Evolutionary conservation across 2,888 invertebrate species (phyloP).

Genomic region (Drosophila aldrichi): DNA sequence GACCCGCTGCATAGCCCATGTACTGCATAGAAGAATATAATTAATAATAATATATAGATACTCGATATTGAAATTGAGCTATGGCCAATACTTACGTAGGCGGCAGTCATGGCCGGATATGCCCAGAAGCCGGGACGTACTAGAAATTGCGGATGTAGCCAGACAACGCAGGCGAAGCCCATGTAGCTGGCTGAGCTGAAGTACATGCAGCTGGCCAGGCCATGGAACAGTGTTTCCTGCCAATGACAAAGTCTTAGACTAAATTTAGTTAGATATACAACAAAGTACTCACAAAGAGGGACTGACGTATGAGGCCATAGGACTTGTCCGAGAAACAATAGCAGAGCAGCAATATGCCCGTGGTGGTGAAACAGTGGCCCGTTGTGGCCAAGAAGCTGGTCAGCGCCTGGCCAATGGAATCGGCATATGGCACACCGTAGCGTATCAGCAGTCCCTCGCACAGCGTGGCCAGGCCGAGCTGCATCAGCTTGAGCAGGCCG

Average conservation of each 20-base stretch:
- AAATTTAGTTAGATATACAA: not conserved
- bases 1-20: slow-evolving; percentile 91
- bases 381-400: slow-evolving; percentile 93
- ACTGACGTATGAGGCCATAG: slow-evolving; percentile 90
- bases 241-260: slow-evolving; percentile 43
- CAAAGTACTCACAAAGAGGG: slow-evolving; percentile 90
- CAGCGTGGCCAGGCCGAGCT: slow-evolving; percentile 91
- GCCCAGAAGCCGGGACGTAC: slow-evolving; percentile 91
- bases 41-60: not conserved
- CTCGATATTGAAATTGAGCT: not conserved
- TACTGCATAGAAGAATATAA: slow-evolving; percentile 88
- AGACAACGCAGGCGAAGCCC: slow-evolving; percentile 91
- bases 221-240: slow-evolving; percentile 93
- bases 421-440: slow-evolving; percentile 91
- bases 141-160: slow-evolving; percentile 91
- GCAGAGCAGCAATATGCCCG: slow-evolving; percentile 90
- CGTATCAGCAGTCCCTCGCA: slow-evolving; percentile 93
- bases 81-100: slow-evolving; percentile 89
- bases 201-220: slow-evolving; percentile 91
- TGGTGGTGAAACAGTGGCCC: slow-evolving; percentile 92
- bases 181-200: slow-evolving; percentile 92
- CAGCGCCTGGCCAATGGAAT: slow-evolving; percentile 91
- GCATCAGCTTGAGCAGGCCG: slow-evolving; percentile 91
- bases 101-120: slow-evolving; percentile 95
- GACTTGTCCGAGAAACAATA: slow-evolving; percentile 93